phyloP scores from a whole-genome alignment of 2,113 vertebrate species.

The Ammodytes dubius region DNA sequence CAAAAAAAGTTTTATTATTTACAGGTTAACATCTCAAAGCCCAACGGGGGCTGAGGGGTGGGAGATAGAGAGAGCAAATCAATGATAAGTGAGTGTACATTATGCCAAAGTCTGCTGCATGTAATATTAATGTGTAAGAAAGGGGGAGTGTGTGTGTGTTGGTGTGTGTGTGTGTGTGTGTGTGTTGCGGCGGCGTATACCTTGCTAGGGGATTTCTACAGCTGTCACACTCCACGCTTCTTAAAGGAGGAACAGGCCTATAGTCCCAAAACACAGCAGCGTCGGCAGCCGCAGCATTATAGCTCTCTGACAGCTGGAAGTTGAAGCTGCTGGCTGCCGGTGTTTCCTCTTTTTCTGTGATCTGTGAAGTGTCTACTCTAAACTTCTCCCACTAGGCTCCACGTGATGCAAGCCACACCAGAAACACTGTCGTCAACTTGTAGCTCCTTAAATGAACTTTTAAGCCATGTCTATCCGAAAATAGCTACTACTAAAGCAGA shows the following conservation, averaged over 20 bases:
- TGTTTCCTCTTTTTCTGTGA: slow-evolving; percentile 29
- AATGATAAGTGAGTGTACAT: slow-evolving; percentile 76
- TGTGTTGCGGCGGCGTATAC: slow-evolving; percentile 43
- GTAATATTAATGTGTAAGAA: slow-evolving; percentile 79
- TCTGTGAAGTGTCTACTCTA: slow-evolving; percentile 69
- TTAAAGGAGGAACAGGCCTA: slow-evolving; percentile 63
- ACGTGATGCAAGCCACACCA: not conserved
- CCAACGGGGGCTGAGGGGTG: slow-evolving; percentile 33
- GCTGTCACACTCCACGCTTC: slow-evolving; percentile 77
- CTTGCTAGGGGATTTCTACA: slow-evolving; percentile 78
- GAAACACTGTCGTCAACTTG: slow-evolving; percentile 41
- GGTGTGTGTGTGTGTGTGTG: slow-evolving; percentile 60
- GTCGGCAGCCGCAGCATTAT: slow-evolving; percentile 46
- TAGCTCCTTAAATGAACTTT: slow-evolving; percentile 38
- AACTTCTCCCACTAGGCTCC: slow-evolving; percentile 65
- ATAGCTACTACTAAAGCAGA: too few relatives aligned
- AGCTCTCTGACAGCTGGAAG: slow-evolving; percentile 73
- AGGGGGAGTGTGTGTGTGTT: slow-evolving; percentile 31
- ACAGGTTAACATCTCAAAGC: slow-evolving; percentile 76
- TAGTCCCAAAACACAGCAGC: slow-evolving; percentile 64
- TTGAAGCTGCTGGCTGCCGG: slow-evolving; percentile 49
- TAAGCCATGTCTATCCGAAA: slow-evolving; percentile 21
- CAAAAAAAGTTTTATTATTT: slow-evolving; percentile 76
- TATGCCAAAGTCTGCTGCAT: slow-evolving; percentile 74
- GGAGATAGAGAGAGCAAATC: slow-evolving; percentile 58